Evolutionary conservation across 2,797 vertebrate species (phyloP).

Genomic region (Aythya fuligula): DNA sequence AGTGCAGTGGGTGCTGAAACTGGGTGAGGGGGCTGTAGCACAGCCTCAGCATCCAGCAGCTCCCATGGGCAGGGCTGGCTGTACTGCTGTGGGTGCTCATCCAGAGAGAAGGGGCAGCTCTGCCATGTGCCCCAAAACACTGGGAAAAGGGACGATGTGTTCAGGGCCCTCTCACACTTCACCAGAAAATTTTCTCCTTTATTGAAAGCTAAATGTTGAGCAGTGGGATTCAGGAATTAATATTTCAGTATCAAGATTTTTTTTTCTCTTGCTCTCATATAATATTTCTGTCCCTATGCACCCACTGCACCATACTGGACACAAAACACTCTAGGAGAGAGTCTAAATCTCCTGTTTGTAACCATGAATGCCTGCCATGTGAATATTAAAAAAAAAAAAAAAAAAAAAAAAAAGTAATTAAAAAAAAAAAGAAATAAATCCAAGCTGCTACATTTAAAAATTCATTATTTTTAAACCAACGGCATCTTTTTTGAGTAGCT

Average conservation of each 20-base stretch:
- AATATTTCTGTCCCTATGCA: fast-evolving
- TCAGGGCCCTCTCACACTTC: neutral
- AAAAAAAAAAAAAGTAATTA: too few species aligned
- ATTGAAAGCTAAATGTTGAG: neutral
- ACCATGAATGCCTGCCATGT: neutral
- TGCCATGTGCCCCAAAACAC: neutral
- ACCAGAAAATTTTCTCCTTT: neutral
- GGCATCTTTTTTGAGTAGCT: neutral
- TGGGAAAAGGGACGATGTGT: neutral
- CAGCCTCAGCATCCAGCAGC: neutral
- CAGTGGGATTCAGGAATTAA: neutral
- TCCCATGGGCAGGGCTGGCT: neutral
- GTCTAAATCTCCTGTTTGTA: fast-evolving
- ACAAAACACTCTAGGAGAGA: neutral
- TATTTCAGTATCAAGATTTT: neutral
- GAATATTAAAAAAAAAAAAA: neutral
- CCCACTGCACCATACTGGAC: fast-evolving
- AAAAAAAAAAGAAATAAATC: neutral
- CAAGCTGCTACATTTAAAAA: neutral
- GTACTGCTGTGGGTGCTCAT: neutral
- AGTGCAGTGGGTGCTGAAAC: neutral
- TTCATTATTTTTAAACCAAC: neutral
- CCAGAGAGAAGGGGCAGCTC: neutral
- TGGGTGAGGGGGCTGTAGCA: neutral
- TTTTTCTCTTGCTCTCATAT: neutral